These are phyloP conservation scores for Cephonodes hylas DNA, from an alignment of 2,888 invertebrate genomes.

Conservation along the genomic window DNA sequence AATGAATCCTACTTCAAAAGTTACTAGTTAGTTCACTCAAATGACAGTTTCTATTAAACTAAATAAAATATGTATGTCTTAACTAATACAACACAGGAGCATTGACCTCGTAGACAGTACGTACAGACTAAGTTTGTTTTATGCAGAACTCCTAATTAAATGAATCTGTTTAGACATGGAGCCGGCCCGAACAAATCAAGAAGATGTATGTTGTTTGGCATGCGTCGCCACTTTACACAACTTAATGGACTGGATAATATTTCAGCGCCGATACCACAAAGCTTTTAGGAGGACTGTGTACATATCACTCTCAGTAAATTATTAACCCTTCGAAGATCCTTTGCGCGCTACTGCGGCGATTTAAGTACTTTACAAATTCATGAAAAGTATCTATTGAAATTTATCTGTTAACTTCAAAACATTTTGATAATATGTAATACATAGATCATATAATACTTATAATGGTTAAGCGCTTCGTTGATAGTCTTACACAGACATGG, in stretches of 20 bases:
- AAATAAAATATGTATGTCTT: background rate
- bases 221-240: slow-evolving; percentile 7
- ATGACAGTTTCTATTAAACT: too few species aligned
- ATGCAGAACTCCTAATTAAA: background rate
- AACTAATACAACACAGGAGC: background rate
- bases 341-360: background rate
- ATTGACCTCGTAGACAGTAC: background rate
- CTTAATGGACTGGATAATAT: slow-evolving; percentile 13
- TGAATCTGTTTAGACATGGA: background rate
- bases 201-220: slow-evolving; percentile 8
- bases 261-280: background rate
- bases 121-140: background rate
- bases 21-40: too few species aligned
- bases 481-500: too few species aligned
- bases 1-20: too few species aligned
- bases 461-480: too few species aligned
- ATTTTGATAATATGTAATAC: too few species aligned
- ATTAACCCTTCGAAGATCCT: background rate
- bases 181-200: background rate
- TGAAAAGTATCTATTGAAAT: too few species aligned
- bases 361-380: background rate
- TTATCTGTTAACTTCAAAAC: too few species aligned
- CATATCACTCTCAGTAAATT: background rate
- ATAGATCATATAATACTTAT: too few species aligned
- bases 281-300: slow-evolving; percentile 11